Evolutionary conservation across 2,797 vertebrate species (phyloP), one percentile per base, ranked within the genome.

Genomic region (Eulemur mongoz): DNA sequence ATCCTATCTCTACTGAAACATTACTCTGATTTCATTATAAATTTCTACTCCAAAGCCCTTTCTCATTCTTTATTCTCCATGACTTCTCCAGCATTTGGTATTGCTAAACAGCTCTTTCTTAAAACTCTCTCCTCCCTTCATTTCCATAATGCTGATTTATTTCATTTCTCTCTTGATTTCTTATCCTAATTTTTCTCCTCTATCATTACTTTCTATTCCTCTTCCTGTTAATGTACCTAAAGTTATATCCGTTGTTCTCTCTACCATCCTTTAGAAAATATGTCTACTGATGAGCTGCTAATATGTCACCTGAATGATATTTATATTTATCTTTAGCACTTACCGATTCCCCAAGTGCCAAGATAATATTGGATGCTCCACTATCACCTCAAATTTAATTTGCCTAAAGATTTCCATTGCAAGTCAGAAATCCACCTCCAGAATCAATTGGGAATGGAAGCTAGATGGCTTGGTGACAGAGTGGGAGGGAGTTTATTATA

Each of bases 121-220:
- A 79, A 93, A 88, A 81, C 35, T 70, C 22, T 45, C 38, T 73
- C 43, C 70, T 73, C 61, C 59, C 38, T 84, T 92, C 67, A n/a
- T 79, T 91, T 85, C 80, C 65, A 45, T 72, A 79, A 91, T 72
- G 79, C 35, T 65, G 67, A 80, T n/a, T 83, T 69, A 90, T 63
- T 81, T 93, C 35, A 54, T 63, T 85, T 94, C 45, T 94, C 45
- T 85, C 81, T 91, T 50, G 78, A 45, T 9, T 86, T 63, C 32
- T 87, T 25, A 85, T 48, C 38, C 50, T 86, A 48, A n/a, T 83
- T 70, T 95, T 75, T 73, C 75, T 81, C 32, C 57, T 75, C 43
- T 63, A 27, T 22, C 43, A 75, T 92, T 89, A 89, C 61, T 87
- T 95, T 91, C 48, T 75, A 12, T 95, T 82, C 59, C 65, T 88